These are phyloP conservation scores for Colletes gigas DNA, from an alignment of 1,140 invertebrate species.

Conservation along the genomic window DNA sequence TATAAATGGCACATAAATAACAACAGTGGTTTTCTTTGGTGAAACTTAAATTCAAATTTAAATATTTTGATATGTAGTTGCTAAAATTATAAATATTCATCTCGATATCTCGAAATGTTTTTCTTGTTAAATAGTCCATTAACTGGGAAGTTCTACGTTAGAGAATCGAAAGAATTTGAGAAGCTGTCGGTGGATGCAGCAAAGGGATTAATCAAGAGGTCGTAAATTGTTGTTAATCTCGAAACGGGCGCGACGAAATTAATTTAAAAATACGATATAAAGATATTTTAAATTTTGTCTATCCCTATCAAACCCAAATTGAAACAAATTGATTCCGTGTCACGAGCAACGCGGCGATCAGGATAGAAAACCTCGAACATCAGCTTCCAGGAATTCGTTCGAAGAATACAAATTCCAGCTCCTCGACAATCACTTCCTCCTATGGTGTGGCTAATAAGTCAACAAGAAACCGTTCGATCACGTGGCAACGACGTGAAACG, in stretches of 20 bases:
- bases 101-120: too few species aligned
- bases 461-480: constrained; percentile 49
- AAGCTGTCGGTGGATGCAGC: too few species aligned
- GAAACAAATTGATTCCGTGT: constrained; percentile 15
- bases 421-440: constrained; percentile 12
- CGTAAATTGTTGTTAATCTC: neutral
- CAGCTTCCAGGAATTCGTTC: constrained; percentile 17
- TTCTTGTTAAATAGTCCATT: neutral
- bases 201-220: neutral
- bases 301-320: neutral
- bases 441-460: constrained; percentile 24
- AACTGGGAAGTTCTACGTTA: neutral
- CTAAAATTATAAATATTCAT: too few species aligned
- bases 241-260: neutral
- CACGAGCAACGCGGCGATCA: neutral
- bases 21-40: neutral
- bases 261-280: neutral
- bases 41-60: too few species aligned
- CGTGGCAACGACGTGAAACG: neutral
- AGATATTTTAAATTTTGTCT: neutral
- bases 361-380: neutral
- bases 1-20: neutral
- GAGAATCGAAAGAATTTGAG: neutral
- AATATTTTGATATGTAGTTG: too few species aligned
- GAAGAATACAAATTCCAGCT: constrained; percentile 30